Evolutionary conservation across 1,140 invertebrate species (phyloP), one percentile per base, ranked within the genome.

Genomic region (Platorchestia sp.): DNA sequence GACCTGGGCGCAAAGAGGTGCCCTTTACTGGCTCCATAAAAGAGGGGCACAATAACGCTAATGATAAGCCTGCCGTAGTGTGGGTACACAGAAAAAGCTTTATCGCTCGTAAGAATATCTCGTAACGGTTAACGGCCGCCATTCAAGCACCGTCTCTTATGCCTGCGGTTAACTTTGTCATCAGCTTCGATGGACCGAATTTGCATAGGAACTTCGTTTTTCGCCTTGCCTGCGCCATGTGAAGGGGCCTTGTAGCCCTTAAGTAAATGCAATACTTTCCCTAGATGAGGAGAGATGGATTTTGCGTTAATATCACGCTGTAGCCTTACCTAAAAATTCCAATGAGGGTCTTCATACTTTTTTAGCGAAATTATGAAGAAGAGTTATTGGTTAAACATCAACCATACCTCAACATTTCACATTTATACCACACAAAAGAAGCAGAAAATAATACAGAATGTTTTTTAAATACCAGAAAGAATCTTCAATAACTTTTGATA

Each of bases 101-200:
- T 93, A 93, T 93, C 45, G 91, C 91, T 93, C 91, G 45, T 93
- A 93, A 93, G 91, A 45, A 44, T 93, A 45, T 45, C 41, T 44
- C 43, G 45, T 93, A 45, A 93, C 91, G 40, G 40, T 93, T 93
- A 93, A 93, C 91, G 43, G 91, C 43, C 22, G 44, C 43, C 40
- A 40, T 44, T 45, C 16, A 44, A 44, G 45, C 91, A 45, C 43
- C 44, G 43, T 45, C 45, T 47, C 43, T 40, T 44, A 47, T 44
- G 91, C 91, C 91, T n/a, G 91, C 41, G 87, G 91, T 93, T 93
- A 93, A 93, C 44, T 93, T 93, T 93, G 87, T 41, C 87, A 89
- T 89, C 87, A 44, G 36, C 43, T 89, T 89, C 43, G 87, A 89
- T 89, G 87, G 87, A 89, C 87, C 16, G 43, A 89, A 89, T 89